Base-by-base conservation (phyloP, 2,888 invertebrate species). In the Balanococcus diminutus region DNA sequence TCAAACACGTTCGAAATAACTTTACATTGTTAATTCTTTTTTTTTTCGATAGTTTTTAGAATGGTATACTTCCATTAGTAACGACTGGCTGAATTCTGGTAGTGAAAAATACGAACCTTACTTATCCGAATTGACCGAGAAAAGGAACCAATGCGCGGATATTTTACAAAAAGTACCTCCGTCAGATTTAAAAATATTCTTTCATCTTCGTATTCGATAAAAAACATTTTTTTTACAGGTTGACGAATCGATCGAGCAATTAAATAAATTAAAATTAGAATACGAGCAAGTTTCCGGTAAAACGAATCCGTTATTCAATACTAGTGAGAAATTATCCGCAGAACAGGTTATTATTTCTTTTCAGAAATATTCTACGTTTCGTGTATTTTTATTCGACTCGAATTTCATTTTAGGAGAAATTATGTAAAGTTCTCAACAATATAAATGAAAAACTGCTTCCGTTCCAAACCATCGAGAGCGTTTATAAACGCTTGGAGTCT, bases 231-330 rank as follows among this genome's bases (percentile, higher is more conserved):
- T 39, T 86, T 19, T 81, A n/a, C 56, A 95, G 92, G 94, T 96
- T 86, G 92, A 93, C 51, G 91, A 92, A 32, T 93, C 95, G 19
- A 91, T 96, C 89, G 91, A 92, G 28, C 94, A 95, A 87, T 91
- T 98, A 79, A 91, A 93, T 67, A 92, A 93, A 61, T 90, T 98
- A 0, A 93, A 94, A 67, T 92, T 93, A 84, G 95, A 97, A 88
- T 98, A 97, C 89, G 93, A 94, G 84, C 93, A 95, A 89, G 98
- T 98, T 0, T 96, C 97, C 0, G 94, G 95, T 87, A 98, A 98
- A 91, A 98, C 98, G 0, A 96, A 96, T 89, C 95, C 96, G 0
- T 91, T 98, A 4, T 97, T 98, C 89, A 94, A 93, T 87, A 96
- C 96, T 88, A 98, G 98, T 90, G 97, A 98, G 89, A 96, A 98